Evolutionary conservation across 2,888 invertebrate genomes (phyloP).

Genomic region (Isoperla grammatica): DNA sequence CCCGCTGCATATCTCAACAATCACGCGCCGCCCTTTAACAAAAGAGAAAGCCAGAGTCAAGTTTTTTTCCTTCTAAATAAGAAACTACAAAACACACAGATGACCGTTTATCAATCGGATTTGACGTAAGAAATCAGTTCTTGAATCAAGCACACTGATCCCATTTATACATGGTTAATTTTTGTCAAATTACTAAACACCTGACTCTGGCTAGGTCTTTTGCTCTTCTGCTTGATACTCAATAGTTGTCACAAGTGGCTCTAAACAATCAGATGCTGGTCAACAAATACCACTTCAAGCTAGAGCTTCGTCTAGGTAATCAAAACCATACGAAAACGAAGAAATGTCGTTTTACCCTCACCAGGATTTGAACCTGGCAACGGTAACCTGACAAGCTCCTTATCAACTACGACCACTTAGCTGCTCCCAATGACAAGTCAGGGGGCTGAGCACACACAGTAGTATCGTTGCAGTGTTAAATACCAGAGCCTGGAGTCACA

Average conservation of each 20-base stretch:
- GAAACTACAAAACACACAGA: neutral
- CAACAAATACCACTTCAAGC: neutral
- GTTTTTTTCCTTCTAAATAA: slow-evolving; percentile 34
- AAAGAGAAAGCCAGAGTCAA: slow-evolving; percentile 79
- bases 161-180: neutral
- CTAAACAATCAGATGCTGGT: no score
- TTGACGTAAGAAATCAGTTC: neutral
- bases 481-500: no score
- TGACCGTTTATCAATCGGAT: neutral
- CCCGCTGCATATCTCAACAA: slow-evolving; percentile 40
- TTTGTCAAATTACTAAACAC: slow-evolving; percentile 25
- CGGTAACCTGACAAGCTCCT: no score
- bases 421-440: no score
- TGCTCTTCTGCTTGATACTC: neutral
- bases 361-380: no score
- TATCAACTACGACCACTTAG: no score
- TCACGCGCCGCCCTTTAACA: slow-evolving; percentile 59
- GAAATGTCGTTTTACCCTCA: no score
- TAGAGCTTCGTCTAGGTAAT: no score
- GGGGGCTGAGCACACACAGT: no score
- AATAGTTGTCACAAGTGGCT: neutral
- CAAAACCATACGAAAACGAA: no score
- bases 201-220: slow-evolving; percentile 47
- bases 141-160: slow-evolving; percentile 1
- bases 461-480: no score